Conservation (phyloP, 2,113 vertebrate genomes). For the Rhinoptilus africanus region DNA sequence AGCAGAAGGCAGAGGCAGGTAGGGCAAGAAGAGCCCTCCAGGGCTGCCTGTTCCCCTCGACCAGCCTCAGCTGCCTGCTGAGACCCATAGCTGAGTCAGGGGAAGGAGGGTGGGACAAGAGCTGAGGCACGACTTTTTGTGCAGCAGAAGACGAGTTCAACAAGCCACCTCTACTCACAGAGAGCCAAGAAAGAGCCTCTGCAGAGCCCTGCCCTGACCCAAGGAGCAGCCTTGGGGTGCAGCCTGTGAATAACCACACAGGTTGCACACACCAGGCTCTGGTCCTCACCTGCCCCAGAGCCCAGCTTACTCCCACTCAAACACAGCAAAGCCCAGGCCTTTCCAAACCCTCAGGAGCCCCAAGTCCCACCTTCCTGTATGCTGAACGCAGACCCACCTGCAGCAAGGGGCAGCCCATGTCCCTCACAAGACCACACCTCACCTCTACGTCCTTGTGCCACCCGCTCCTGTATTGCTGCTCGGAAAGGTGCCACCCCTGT, state of each 20-base stretch:
- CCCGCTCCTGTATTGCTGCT: constrained; percentile 86
- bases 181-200: not conserved
- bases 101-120: not conserved
- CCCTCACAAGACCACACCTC: not conserved
- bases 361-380: not conserved
- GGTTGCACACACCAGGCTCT: not conserved
- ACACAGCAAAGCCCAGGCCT: not conserved
- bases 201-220: not conserved
- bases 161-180: not conserved
- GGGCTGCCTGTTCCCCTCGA: not conserved
- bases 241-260: not conserved
- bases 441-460: constrained; percentile 76
- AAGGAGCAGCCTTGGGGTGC: not conserved
- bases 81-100: not conserved
- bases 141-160: not conserved
- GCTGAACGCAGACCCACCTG: not conserved
- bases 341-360: not conserved
- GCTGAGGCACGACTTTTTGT: not conserved
- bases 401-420: accelerated
- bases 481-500: constrained; percentile 95
- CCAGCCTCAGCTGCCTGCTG: not conserved
- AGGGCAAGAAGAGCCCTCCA: not conserved
- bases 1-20: not conserved
- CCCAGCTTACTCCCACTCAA: not conserved
- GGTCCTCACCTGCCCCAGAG: not conserved